Evolutionary conservation across 2,888 invertebrate species (phyloP).

Genomic region (Strigamia maritima): DNA sequence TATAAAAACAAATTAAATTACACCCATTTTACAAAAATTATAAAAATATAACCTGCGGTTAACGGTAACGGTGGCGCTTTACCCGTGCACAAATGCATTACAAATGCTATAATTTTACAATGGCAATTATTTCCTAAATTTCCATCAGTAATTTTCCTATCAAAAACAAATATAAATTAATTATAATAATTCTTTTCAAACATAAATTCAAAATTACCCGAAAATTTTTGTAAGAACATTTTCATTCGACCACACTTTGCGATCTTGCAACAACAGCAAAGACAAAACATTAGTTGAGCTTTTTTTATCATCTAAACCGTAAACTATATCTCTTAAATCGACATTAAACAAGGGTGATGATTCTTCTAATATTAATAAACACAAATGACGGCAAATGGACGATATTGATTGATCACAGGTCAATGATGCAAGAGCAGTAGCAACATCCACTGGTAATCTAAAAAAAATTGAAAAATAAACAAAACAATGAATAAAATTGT

Average conservation of each 20-base stretch:
- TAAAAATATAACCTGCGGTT: background rate
- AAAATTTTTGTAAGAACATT: background rate
- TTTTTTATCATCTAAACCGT: background rate
- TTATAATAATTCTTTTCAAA: background rate
- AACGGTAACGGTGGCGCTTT: background rate
- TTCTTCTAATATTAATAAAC: background rate
- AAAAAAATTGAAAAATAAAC: background rate
- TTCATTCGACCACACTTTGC: background rate
- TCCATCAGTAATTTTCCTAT: background rate
- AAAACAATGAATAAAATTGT: background rate
- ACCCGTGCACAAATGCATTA: background rate
- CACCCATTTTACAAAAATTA: too few relatives aligned
- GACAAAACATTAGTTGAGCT: background rate
- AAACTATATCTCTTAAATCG: background rate
- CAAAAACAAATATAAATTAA: background rate
- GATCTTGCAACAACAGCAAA: background rate
- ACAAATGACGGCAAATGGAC: background rate
- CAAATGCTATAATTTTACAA: background rate
- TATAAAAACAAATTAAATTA: background rate
- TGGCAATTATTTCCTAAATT: background rate
- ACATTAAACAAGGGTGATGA: background rate
- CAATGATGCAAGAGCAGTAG: background rate
- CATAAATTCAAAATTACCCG: background rate
- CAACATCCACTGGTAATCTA: conserved; percentile 8
- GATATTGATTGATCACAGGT: background rate